Conservation (phyloP, 2,113 vertebrate species). For the Numenius arquata region DNA sequence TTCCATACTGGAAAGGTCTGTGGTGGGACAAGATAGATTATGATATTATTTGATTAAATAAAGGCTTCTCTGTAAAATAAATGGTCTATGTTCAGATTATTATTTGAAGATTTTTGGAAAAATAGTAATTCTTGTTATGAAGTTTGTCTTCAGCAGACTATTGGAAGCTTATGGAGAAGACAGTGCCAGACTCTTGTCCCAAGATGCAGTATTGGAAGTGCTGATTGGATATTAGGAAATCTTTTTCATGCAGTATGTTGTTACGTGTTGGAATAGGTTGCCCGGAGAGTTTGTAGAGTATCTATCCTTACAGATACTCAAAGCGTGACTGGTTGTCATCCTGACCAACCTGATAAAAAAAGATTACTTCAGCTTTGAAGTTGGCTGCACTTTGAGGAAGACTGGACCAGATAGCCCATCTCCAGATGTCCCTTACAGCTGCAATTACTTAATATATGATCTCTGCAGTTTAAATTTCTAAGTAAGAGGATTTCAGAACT, state of each 20-base stretch:
- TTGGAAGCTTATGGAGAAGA: background rate
- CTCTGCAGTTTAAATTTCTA: background rate
- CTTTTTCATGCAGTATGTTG: background rate
- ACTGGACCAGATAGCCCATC: background rate
- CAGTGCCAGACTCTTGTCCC: background rate
- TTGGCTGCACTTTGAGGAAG: background rate
- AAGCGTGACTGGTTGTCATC: background rate
- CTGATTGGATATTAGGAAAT: background rate
- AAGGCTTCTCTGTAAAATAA: background rate
- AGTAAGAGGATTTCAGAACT: background rate
- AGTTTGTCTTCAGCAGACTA: background rate
- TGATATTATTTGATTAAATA: background rate
- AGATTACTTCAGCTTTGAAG: background rate
- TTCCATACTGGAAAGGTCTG: background rate
- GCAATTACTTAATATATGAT: background rate
- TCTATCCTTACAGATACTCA: background rate
- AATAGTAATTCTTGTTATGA: background rate
- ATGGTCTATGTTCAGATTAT: background rate
- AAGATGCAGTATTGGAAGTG: background rate
- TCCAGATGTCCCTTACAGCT: background rate
- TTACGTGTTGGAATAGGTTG: background rate
- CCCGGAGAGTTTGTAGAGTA: background rate
- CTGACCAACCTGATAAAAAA: background rate
- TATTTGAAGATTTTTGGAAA: background rate
- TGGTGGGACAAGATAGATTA: background rate